A percentile compares a stretch with the other conserved stretches of the same genome.
These are phyloP conservation scores for Progne subis DNA, from an alignment of 2,113 vertebrate species.

Conservation along the genomic window DNA sequence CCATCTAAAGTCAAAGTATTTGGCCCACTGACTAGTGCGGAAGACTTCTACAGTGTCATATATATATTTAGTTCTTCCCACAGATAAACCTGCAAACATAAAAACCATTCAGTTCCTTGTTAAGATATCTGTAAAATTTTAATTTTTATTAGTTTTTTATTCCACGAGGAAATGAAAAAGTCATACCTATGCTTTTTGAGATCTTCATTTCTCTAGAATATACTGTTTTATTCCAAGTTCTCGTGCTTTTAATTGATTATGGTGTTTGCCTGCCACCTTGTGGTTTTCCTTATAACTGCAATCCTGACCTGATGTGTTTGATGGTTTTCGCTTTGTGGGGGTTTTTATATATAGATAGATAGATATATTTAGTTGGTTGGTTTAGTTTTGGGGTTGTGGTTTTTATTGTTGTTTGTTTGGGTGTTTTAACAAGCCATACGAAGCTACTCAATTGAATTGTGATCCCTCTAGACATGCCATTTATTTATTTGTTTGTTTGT, in stretches of 20 bases:
- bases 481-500: neutral
- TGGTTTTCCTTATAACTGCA: slow-evolving; percentile 45
- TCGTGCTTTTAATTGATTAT: neutral
- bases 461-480: neutral
- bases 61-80: neutral
- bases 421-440: neutral
- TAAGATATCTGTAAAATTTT: neutral
- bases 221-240: neutral
- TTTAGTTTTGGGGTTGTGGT: neutral
- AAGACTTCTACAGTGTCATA: neutral
- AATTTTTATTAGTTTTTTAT: neutral
- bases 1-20: neutral
- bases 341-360: too few relatives aligned
- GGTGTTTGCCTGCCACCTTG: slow-evolving; percentile 66
- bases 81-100: neutral
- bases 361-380: neutral
- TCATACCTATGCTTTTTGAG: neutral
- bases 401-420: neutral
- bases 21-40: neutral
- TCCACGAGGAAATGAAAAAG: neutral
- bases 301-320: neutral
- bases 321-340: neutral
- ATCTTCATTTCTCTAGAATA: neutral
- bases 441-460: neutral
- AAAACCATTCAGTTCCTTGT: neutral